Conservation (phyloP, 2,888 invertebrate species). For the Atherix ibis region DNA sequence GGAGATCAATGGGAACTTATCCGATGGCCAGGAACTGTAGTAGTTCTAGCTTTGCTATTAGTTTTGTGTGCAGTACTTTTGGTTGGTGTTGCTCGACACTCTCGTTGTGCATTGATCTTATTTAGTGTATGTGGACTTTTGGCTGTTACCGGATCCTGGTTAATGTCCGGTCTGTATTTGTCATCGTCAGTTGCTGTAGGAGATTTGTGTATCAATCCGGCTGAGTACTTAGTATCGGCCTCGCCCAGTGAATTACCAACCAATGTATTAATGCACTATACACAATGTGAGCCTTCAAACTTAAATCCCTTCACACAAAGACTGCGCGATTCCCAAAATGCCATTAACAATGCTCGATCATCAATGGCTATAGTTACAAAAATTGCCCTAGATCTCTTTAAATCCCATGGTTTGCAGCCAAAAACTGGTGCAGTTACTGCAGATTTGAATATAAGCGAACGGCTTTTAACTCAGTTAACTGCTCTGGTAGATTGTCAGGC, state of each 20-base stretch:
- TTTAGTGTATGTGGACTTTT: constrained; percentile 76
- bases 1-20: constrained; percentile 58
- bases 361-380: constrained; percentile 33
- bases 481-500: constrained; percentile 69
- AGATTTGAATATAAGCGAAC: constrained; percentile 62
- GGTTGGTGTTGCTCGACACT: constrained; percentile 78
- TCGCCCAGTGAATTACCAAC: constrained; percentile 40
- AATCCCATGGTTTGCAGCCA: constrained; percentile 45
- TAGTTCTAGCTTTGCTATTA: constrained; percentile 67
- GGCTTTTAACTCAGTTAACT: constrained; percentile 47
- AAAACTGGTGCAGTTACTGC: constrained; percentile 60
- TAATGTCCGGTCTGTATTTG: constrained; percentile 74
- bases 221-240: constrained; percentile 57
- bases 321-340: constrained; percentile 59
- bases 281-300: constrained; percentile 65
- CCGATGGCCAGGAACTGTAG: constrained; percentile 83
- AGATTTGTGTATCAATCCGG: constrained; percentile 74
- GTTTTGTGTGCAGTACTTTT: constrained; percentile 77
- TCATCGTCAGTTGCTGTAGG: constrained; percentile 72
- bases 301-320: constrained; percentile 70
- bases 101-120: constrained; percentile 74
- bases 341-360: constrained; percentile 37
- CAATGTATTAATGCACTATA: constrained; percentile 58
- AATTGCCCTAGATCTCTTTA: constrained; percentile 31
- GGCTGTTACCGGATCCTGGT: constrained; percentile 77